Conservation (phyloP, 1,140 invertebrate genomes). For the Euwallacea similis region DNA sequence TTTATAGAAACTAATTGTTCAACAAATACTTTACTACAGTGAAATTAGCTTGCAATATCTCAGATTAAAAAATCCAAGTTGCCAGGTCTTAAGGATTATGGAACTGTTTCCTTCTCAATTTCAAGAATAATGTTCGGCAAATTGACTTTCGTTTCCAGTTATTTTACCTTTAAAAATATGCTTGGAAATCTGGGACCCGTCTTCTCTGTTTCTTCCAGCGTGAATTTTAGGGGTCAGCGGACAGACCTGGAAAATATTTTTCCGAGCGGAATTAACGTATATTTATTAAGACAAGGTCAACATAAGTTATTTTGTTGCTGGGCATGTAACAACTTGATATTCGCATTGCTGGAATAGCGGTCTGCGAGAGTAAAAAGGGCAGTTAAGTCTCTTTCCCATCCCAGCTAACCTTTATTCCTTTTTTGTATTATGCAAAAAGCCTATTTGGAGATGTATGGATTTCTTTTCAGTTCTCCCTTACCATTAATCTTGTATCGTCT, state of each 20-base stretch:
- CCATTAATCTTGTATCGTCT: conserved; percentile 6
- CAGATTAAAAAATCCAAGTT: background rate
- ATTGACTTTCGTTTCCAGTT: conserved; percentile 32
- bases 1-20: too few species aligned
- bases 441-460: background rate
- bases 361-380: too few species aligned
- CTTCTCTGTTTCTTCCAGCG: conserved; percentile 21
- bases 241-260: conserved; percentile 17
- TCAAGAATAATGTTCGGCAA: conserved; percentile 25
- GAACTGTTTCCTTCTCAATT: conserved; percentile 30
- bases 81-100: background rate
- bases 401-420: too few species aligned
- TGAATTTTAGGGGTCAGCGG: conserved; percentile 22
- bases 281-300: conserved; percentile 8
- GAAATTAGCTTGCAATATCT: background rate
- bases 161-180: conserved; percentile 32
- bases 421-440: too few species aligned
- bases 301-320: too few species aligned
- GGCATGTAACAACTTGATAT: too few species aligned
- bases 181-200: conserved; percentile 16
- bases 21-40: background rate
- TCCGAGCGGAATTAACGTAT: conserved; percentile 18
- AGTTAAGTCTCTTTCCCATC: too few species aligned
- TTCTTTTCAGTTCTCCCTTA: background rate
- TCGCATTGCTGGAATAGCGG: too few species aligned